Evolutionary conservation across 1,140 invertebrate species (phyloP).

Genomic region (Gonioctena quinquepunctata): DNA sequence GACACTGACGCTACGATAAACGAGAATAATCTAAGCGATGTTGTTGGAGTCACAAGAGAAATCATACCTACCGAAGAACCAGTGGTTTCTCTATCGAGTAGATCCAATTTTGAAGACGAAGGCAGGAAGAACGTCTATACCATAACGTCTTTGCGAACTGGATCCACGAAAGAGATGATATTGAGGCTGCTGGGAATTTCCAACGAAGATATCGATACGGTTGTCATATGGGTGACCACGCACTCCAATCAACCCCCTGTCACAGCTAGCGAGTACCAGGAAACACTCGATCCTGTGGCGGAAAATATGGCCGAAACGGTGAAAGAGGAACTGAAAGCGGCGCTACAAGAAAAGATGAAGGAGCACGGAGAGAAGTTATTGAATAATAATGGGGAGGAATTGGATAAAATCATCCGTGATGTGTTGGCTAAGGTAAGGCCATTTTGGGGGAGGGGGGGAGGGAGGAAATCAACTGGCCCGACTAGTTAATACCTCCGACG

Average conservation of each 20-base stretch:
- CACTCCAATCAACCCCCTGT: constrained; percentile 24
- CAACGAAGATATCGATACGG: constrained; percentile 24
- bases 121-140: constrained; percentile 21
- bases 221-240: constrained; percentile 26
- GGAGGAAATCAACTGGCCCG: no score
- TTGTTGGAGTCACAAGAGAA: background rate
- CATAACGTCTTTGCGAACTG: constrained; percentile 14
- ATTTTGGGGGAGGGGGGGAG: no score
- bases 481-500: no score
- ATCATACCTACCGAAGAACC: background rate
- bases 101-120: constrained; percentile 10
- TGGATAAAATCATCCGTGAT: background rate
- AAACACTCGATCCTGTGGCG: background rate
- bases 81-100: background rate
- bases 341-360: background rate
- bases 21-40: background rate
- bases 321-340: background rate
- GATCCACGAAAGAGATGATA: constrained; percentile 21
- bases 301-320: background rate
- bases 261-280: background rate
- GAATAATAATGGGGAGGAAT: background rate
- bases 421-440: background rate
- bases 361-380: background rate
- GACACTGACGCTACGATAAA: background rate
- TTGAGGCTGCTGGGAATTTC: constrained; percentile 23